Evolutionary conservation across 2,888 invertebrate species (phyloP).

Genomic region (Hyposoter dolosus): DNA sequence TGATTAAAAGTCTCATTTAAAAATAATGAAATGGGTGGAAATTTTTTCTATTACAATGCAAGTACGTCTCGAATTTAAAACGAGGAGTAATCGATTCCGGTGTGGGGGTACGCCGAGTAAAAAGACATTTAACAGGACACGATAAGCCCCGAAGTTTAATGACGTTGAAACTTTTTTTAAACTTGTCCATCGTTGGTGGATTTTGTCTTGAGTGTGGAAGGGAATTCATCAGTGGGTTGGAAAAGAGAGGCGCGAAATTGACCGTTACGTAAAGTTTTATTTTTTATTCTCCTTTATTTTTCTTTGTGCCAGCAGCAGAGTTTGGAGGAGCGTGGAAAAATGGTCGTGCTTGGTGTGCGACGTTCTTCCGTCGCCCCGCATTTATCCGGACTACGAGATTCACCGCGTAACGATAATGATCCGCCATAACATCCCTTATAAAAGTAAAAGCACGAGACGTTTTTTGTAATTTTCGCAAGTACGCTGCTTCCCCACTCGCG

Average conservation of each 20-base stretch:
- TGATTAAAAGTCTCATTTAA: background rate
- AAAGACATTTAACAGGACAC: background rate
- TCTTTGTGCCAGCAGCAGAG: slow-evolving; percentile 25
- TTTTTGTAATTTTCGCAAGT: slow-evolving; percentile 38
- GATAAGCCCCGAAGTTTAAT: slow-evolving; percentile 23
- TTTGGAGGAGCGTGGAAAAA: slow-evolving; percentile 46
- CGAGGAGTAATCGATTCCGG: background rate
- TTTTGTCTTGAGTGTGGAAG: background rate
- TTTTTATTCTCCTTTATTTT: background rate
- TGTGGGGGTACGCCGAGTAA: background rate
- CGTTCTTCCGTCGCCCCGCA: slow-evolving; percentile 37
- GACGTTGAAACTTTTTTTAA: background rate
- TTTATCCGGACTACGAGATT: slow-evolving; percentile 38
- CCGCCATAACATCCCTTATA: slow-evolving; percentile 63
- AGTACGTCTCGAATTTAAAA: background rate
- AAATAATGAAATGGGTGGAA: background rate
- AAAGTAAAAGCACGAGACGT: slow-evolving; percentile 35
- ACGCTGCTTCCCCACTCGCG: slow-evolving; percentile 17
- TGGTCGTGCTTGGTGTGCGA: slow-evolving; percentile 24
- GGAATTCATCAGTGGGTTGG: slow-evolving; percentile 42
- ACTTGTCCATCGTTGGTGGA: slow-evolving; percentile 4
- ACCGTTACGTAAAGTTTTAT: slow-evolving; percentile 63
- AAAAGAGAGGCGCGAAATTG: slow-evolving; percentile 59
- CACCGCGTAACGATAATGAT: slow-evolving; percentile 67
- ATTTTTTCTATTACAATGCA: background rate